phyloP scores from a whole-genome alignment of 2,797 vertebrate genomes.

The Macrochelys suwanniensis region DNA sequence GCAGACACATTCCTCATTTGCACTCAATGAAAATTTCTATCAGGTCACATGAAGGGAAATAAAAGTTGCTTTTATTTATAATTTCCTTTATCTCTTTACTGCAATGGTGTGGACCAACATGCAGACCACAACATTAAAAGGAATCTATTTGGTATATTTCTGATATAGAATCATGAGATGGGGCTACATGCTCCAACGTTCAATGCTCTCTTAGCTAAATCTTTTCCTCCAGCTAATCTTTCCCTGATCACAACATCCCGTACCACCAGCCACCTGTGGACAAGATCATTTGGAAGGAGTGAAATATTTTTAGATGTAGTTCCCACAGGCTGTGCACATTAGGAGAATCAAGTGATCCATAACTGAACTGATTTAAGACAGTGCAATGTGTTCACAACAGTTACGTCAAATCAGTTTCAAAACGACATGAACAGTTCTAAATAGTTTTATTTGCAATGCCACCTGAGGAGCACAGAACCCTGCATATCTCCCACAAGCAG shows the following conservation, averaged over 20 bases:
- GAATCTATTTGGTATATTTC: not conserved
- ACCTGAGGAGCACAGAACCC: not conserved
- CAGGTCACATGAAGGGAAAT: not conserved
- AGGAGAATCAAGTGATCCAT: not conserved
- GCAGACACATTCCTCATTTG: not conserved
- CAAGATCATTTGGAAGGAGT: not conserved
- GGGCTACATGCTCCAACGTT: not conserved
- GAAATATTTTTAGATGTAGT: not conserved
- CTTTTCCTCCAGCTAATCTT: not conserved
- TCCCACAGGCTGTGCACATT: not conserved
- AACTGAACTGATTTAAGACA: not conserved
- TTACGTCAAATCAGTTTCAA: not conserved
- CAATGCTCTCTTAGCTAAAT: not conserved
- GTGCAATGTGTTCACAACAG: not conserved
- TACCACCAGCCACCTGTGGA: not conserved
- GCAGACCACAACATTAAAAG: not conserved
- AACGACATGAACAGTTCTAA: not conserved
- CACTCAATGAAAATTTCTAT: not conserved
- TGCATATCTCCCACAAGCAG: not conserved
- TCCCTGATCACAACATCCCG: not conserved
- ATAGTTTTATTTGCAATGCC: not conserved
- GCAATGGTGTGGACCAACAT: not conserved
- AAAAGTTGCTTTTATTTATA: not conserved
- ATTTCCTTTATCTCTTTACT: not conserved
- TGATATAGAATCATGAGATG: not conserved